phyloP scores from a whole-genome alignment of 2,888 invertebrate species.

The Pterostichus madidus region DNA sequence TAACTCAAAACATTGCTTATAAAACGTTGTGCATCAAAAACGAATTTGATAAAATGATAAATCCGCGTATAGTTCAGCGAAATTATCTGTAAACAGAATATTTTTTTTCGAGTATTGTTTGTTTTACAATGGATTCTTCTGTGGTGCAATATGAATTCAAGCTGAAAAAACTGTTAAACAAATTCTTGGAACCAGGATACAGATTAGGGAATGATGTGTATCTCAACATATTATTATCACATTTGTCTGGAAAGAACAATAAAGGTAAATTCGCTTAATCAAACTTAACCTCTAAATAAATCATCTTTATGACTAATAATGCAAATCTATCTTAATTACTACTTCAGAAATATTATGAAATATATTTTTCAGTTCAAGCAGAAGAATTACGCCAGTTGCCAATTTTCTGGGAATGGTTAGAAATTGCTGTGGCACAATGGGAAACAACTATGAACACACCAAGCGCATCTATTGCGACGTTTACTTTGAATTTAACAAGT shows the following conservation, averaged over 20 bases:
- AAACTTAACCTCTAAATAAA: constrained; percentile 59
- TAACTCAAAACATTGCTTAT: constrained; percentile 5
- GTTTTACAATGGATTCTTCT: constrained; percentile 71
- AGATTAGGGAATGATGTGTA: constrained; percentile 82
- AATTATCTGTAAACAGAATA: constrained; percentile 24
- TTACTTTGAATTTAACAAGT: constrained; percentile 83
- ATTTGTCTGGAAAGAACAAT: constrained; percentile 79
- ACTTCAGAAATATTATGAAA: neutral
- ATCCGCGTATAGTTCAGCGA: constrained; percentile 29
- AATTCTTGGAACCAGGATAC: constrained; percentile 81
- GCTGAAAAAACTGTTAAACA: constrained; percentile 80
- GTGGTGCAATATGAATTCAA: constrained; percentile 77
- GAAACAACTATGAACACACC: constrained; percentile 74
- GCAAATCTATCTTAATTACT: neutral
- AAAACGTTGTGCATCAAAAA: neutral
- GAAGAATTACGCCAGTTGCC: constrained; percentile 74
- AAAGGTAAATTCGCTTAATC: constrained; percentile 75
- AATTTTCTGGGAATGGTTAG: constrained; percentile 77
- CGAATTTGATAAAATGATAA: constrained; percentile 64
- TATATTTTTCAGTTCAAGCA: constrained; percentile 73
- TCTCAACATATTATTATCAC: constrained; percentile 82
- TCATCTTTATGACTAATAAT: neutral
- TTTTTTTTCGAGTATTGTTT: constrained; percentile 46
- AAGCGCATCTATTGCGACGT: constrained; percentile 79
- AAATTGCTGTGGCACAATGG: constrained; percentile 75